Evolutionary conservation across 2,888 invertebrate genomes (phyloP).

Genomic region (Melanargia galathea): DNA sequence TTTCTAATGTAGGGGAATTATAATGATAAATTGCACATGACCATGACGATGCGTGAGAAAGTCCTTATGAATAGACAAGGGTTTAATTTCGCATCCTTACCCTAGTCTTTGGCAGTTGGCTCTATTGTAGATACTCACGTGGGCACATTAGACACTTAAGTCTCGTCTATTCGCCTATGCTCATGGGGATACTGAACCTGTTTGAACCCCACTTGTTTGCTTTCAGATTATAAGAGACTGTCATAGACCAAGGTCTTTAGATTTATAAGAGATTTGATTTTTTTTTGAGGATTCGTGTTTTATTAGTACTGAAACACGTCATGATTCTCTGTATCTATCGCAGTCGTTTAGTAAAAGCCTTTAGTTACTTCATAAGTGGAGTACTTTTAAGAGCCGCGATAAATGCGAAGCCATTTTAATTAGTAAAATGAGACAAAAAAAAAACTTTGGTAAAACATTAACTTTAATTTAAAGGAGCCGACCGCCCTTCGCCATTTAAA

Average conservation of each 20-base stretch:
- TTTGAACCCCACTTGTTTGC: conserved; percentile 54
- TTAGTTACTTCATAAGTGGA: conserved; percentile 24
- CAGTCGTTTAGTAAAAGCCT: not conserved
- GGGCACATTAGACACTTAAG: conserved; percentile 49
- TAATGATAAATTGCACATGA: conserved; percentile 39
- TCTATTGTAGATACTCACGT: conserved; percentile 53
- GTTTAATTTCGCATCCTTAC: conserved; percentile 56
- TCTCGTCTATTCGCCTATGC: conserved; percentile 64
- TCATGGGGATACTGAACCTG: conserved; percentile 66
- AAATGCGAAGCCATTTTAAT: conserved; percentile 31
- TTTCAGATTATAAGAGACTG: conserved; percentile 36
- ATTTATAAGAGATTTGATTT: conserved; percentile 23
- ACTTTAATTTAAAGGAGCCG: conserved; percentile 34
- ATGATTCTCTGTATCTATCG: too few relatives aligned
- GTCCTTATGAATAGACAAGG: conserved; percentile 55
- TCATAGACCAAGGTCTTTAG: conserved; percentile 31
- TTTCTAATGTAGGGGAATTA: conserved; percentile 15
- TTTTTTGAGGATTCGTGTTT: too few relatives aligned
- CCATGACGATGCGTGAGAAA: conserved; percentile 64
- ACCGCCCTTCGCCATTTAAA: conserved; percentile 29
- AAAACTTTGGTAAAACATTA: conserved; percentile 29
- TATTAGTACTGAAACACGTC: too few relatives aligned
- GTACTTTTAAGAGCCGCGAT: conserved; percentile 21
- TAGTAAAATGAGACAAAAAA: conserved; percentile 32
- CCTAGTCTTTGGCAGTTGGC: conserved; percentile 48